phyloP scores from a whole-genome alignment of 2,113 vertebrate genomes.

The Chaenocephalus aceratus region DNA sequence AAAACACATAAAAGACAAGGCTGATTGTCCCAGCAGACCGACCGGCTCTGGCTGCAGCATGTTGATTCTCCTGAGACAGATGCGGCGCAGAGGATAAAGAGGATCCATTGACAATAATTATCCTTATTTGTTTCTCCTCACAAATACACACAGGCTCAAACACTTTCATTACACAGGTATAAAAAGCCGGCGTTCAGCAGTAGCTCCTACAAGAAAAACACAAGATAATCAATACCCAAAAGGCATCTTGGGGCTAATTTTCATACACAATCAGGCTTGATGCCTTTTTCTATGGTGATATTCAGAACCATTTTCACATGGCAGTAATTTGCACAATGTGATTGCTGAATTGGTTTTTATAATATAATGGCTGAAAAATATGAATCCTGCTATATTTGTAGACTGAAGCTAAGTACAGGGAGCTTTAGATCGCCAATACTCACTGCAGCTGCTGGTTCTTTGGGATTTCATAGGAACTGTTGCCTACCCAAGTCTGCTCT shows the following conservation, averaged over 20 bases:
- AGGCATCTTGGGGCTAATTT: conserved; percentile 58
- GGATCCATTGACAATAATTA: conserved; percentile 79
- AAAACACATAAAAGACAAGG: conserved; percentile 70
- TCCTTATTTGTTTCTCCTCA: conserved; percentile 80
- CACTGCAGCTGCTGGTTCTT: background rate
- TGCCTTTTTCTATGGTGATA: conserved; percentile 12
- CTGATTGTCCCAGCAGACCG: conserved; percentile 70
- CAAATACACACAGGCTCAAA: conserved; percentile 70
- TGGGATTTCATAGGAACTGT: conserved; percentile 20
- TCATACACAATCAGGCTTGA: conserved; percentile 54
- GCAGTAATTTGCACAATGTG: conserved; percentile 29
- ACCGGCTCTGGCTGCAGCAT: conserved; percentile 62
- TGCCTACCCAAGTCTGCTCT: conserved; percentile 21
- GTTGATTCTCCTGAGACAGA: conserved; percentile 73
- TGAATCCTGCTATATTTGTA: conserved; percentile 19
- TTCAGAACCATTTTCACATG: conserved; percentile 30
- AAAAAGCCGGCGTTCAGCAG: conserved; percentile 38
- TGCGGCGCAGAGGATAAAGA: conserved; percentile 68
- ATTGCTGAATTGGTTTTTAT: conserved; percentile 39
- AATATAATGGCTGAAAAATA: conserved; percentile 32
- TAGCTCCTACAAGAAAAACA: conserved; percentile 51
- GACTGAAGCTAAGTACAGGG: background rate
- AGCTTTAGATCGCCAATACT: background rate
- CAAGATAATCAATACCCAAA: conserved; percentile 62
- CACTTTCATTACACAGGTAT: conserved; percentile 67